phyloP scores from a whole-genome alignment of 2,797 vertebrate genomes.

The Todus mexicanus region DNA sequence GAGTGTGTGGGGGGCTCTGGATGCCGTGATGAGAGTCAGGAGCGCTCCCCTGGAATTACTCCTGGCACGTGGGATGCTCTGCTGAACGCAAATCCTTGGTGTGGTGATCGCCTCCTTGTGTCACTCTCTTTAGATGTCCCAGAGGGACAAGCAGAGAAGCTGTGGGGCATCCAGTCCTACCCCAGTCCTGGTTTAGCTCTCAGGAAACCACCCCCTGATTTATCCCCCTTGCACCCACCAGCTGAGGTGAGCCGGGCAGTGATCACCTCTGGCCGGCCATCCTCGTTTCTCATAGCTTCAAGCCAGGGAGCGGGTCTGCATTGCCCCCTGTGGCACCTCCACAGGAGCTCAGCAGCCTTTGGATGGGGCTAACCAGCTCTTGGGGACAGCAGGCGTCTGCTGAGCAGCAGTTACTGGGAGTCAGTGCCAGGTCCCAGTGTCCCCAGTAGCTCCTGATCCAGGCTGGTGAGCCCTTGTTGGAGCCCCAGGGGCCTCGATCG shows the following conservation, averaged over 20 bases:
- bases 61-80: not conserved
- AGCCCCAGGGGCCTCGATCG: rapidly evolving
- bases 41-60: not conserved
- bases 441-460: not conserved
- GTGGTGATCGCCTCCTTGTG: not conserved
- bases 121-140: not conserved
- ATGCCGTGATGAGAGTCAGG: not conserved
- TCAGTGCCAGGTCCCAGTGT: not conserved
- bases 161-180: not conserved
- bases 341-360: not conserved
- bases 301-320: not conserved
- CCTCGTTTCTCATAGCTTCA: not conserved
- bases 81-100: not conserved
- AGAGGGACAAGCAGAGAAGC: not conserved
- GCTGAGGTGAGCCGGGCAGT: not conserved
- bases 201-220: slow-evolving; percentile 19
- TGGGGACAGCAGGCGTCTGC: not conserved
- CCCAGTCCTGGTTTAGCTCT: slow-evolving; percentile 8
- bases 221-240: not conserved
- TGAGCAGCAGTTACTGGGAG: not conserved
- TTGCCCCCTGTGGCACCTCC: not conserved
- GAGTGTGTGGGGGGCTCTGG: not conserved
- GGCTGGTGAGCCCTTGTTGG: not conserved
- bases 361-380: not conserved
- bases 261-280: not conserved